Base-by-base conservation (phyloP, 2,113 vertebrate species). In the Engraulis encrasicolus region DNA sequence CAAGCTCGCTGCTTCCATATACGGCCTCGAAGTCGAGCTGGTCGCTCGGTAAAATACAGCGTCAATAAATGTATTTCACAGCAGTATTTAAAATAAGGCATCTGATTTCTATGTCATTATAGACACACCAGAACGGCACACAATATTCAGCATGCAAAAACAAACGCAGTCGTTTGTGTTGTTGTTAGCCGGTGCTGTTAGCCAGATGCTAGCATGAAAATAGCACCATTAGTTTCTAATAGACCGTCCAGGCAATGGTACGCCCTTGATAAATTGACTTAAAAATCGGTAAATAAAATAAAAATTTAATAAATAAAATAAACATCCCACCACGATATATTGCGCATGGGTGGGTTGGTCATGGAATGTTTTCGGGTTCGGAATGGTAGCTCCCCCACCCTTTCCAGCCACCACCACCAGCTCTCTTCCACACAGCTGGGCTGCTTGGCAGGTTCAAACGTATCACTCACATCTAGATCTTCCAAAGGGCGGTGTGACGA, bases 1-100 rank as follows among this genome's bases (percentile, higher is more conserved):
- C 89, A 90, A 92, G 85, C 58, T 86, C 82, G 86, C 89, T 2
- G 91, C 92, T 87, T 95, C 92, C 93, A 95, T 94, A 15, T 34
- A 82, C 50, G 92, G 93, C 93, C 93, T 89, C 61, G 7, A 78
- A 6, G 74, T 71, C 12, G 80, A 0, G 50, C 50, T 18, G 14
- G 27, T 52, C 18, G 74, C 9, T 78, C 31, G 45, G 19, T 79
- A 14, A 31, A 17, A 36, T 84, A n/a, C 11, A 52, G 18, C 54
- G 38, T 31, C 6, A 66, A 37, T 50, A 15, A 37, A 31, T 27
- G 23, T 23, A 81, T 6, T 18, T n/a, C 7, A 27, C 49, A 12
- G 23, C 2, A 61, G 83, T 81, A 15, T 81, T 36, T 6, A 27
- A 50, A 61, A 34, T 74, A 74, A 34, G 27, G 66, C 31, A 34